Evolutionary conservation across 64 coral and sea anemone species (phyloP), one percentile per base, ranked within the genome.

Genomic region (Montipora capricornis): DNA sequence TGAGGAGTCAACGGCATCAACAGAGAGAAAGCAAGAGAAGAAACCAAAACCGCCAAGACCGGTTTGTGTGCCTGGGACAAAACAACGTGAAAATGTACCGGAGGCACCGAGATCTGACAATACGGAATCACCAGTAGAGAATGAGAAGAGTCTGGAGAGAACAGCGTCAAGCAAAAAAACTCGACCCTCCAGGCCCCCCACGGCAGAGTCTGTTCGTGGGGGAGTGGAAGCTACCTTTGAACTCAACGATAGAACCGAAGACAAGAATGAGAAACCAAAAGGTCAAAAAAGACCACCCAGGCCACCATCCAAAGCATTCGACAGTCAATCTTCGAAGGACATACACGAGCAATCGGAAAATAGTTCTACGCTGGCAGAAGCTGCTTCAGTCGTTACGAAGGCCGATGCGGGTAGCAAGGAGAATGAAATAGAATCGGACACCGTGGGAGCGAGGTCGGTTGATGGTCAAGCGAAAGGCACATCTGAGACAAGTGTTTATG

Each of bases 131-230:
- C 47, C 46, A 26, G 7, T 22, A 20, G 67, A 73, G 66, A 46
- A 47, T 46, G 44, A 48, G 19, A 50, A 1, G 6, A 46, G 6
- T 73, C 8, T 71, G 45, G 71, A 46, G 5, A 94, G 73, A 58
- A 97, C 84, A 46, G 80, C 44, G 17, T 87, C 93, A 49, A 79
- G 44, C 46, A 94, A 79, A 76, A 92, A 29, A 17, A 79, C 85
- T 49, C 93, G 92, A 13, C 89, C 96, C 19, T 57, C 92, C 4
- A 94, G 89, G 49, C 93, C 93, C 19, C 66, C 87, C 4, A 20
- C 58, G 51, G 51, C 17, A 6, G 87, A 75, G 11, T 2, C 26
- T 76, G 57, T 15, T 2, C 16, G 79, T 47, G 68, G 37, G 50
- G 24, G 62, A 44, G 49, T 17, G 20, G 83, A 59, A 59, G 87